phyloP scores from a whole-genome alignment of 2,113 vertebrate species.

The Eubucco bourcierii region DNA sequence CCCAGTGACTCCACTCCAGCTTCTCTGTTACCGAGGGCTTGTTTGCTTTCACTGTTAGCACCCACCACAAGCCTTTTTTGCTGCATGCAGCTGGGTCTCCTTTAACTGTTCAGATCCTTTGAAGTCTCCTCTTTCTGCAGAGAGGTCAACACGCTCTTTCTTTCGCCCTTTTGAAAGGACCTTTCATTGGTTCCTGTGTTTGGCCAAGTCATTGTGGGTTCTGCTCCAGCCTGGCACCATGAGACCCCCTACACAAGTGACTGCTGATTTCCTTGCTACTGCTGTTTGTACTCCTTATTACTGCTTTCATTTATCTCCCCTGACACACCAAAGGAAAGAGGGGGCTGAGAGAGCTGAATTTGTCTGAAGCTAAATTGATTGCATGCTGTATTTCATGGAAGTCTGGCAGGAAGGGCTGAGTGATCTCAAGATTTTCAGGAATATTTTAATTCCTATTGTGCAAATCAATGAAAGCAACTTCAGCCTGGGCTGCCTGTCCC shows the following conservation, averaged over 20 bases:
- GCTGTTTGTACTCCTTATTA: conserved; percentile 65
- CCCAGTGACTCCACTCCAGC: background rate
- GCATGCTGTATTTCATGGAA: conserved; percentile 71
- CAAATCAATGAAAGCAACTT: conserved; percentile 52
- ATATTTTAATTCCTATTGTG: conserved; percentile 66
- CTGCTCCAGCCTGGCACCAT: conserved; percentile 57
- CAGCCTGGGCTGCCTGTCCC: background rate
- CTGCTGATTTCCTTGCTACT: conserved; percentile 63
- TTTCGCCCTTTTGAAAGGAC: conserved; percentile 66
- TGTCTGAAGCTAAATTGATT: conserved; percentile 72
- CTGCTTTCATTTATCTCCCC: conserved; percentile 70
- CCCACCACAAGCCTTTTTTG: conserved; percentile 35
- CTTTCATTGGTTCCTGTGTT: conserved; percentile 71
- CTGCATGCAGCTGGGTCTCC: conserved; percentile 5
- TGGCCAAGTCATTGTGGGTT: conserved; percentile 68
- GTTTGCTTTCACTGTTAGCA: conserved; percentile 42
- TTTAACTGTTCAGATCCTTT: conserved; percentile 65
- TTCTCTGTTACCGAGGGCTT: conserved; percentile 37
- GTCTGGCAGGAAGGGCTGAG: conserved; percentile 67
- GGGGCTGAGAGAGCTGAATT: conserved; percentile 50
- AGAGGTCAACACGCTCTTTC: conserved; percentile 65
- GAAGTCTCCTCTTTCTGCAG: conserved; percentile 64
- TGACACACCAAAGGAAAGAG: conserved; percentile 72
- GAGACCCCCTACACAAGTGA: conserved; percentile 37
- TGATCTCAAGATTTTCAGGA: conserved; percentile 58